Percentiles rank a stretch among this genome's conserved stretches.
Evolutionary conservation across 64 coral and sea anemone species (phyloP).

Genomic region (Catalaphyllia jardinei): DNA sequence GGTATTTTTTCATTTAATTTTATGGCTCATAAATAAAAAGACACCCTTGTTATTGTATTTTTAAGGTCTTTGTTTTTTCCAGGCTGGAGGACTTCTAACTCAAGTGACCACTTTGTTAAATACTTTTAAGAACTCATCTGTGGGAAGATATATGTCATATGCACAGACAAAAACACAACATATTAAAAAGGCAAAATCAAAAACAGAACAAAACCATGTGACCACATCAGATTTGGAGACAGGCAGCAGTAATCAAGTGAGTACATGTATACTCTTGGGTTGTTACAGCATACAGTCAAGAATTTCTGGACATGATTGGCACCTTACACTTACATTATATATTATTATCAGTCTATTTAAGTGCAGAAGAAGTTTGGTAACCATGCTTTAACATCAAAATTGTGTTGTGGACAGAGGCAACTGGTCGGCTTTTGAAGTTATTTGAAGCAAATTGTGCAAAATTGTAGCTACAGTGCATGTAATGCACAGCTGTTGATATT

Average conservation of each 20-base stretch:
- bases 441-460: too few species aligned
- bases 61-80: not conserved
- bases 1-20: too few species aligned
- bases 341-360: too few species aligned
- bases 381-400: too few species aligned
- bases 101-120: conserved; percentile 66
- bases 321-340: too few species aligned
- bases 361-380: too few species aligned
- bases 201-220: not conserved
- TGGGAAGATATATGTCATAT: conserved; percentile 74
- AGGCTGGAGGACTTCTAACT: conserved; percentile 80
- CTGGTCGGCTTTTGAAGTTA: too few species aligned
- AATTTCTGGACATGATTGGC: too few species aligned
- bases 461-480: too few species aligned
- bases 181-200: conserved; percentile 44
- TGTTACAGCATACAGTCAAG: not conserved
- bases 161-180: conserved; percentile 66
- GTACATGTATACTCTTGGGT: not conserved
- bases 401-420: too few species aligned
- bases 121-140: conserved; percentile 64
- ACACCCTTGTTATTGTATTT: not conserved
- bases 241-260: not conserved
- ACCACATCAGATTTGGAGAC: conserved; percentile 15
- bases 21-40: not conserved
- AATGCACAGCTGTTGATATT: too few species aligned